phyloP scores from a whole-genome alignment of 92 coral and sea anemone genomes.

The Umimayanthus chanpuru region DNA sequence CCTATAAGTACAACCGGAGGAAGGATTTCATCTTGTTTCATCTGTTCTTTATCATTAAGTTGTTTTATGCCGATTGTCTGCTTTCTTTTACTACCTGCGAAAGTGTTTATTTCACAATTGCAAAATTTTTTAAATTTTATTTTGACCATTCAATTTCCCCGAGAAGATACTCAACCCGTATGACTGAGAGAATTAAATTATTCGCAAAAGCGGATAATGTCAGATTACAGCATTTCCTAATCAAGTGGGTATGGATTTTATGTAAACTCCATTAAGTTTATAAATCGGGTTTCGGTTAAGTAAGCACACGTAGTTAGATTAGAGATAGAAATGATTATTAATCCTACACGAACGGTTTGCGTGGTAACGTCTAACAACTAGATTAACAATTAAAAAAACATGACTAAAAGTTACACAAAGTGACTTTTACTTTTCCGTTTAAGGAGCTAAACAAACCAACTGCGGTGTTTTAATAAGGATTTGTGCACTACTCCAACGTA shows the following conservation, averaged over 20 bases:
- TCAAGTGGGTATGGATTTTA: background rate
- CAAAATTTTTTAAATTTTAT: background rate
- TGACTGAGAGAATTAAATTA: background rate
- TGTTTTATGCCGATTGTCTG: background rate
- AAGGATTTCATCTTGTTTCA: background rate
- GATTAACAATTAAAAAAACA: background rate
- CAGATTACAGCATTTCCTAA: background rate
- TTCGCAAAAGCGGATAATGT: background rate
- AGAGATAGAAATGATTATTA: background rate
- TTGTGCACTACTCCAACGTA: background rate
- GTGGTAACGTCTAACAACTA: background rate
- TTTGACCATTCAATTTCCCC: background rate
- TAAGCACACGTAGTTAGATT: background rate
- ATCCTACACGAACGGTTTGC: background rate
- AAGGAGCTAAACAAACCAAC: background rate
- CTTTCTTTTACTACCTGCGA: background rate
- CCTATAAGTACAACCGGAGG: background rate
- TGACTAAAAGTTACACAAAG: background rate
- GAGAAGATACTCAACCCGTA: background rate
- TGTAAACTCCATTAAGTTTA: background rate
- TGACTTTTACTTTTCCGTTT: background rate
- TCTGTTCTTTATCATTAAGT: background rate
- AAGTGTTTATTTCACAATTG: slow-evolving; percentile 12
- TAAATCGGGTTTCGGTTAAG: background rate
- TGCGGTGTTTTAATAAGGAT: background rate